Evolutionary conservation across 2,797 vertebrate genomes (phyloP), one percentile per base, ranked within the genome.

Genomic region (Clarias pachynema): DNA sequence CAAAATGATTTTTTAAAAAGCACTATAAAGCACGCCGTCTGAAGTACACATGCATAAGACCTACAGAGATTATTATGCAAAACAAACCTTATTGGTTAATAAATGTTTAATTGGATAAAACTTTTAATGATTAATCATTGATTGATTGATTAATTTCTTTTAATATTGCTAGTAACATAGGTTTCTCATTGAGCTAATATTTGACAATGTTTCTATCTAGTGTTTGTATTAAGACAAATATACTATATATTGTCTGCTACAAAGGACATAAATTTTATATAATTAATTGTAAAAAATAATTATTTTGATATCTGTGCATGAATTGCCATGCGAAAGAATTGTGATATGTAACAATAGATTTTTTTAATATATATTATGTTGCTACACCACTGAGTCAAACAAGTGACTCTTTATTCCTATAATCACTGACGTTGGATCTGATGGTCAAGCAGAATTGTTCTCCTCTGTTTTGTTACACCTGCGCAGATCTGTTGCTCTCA

Each of bases 361-460:
- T 60, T 60, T 65, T n/a, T 26, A n/a, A 2, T 24, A 5, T 24
- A 44, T 73, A 73, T 49, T 49, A 26, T 70, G 22, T 24, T 12
- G 12, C 20, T 56, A 20, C 12, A 78, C 24, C 14, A 60, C 24
- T 12, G 44, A 66, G 44, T 3, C 29, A 70, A 6, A 49, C 49
- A 60, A 65, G 24, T 65, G 26, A 22, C n/a, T 62, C 57, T 53
- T 85, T 82, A 66, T 57, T 81, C 68, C 9, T 24, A 6, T 65
- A n/a, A 73, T 63, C 29, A 0, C n/a, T 59, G 9, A 5, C 34
- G 4, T 82, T 62, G 79, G 60, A 75, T 60, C 24, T 44, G 69
- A 20, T 75, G 44, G 22, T 74, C 69, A 65, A 60, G 37, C 63
- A 49, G 22, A 37, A 84, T 34, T n/a, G 29, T 84, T 84, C 24